Evolutionary conservation across 2,888 invertebrate genomes (phyloP), one percentile per base, ranked within the genome.

Genomic region (Hesperia comma): DNA sequence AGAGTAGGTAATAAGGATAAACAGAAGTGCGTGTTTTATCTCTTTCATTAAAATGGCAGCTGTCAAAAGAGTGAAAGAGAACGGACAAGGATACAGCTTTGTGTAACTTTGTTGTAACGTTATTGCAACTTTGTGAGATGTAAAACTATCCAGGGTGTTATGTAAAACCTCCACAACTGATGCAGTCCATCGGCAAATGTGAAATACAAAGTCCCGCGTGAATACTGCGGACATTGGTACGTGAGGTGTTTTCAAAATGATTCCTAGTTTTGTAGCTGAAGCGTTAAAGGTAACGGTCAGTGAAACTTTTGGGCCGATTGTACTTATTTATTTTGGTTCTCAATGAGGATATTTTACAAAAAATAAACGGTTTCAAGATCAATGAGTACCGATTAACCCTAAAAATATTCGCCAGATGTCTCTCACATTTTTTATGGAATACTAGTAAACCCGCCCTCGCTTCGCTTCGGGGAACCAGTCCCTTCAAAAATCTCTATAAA

Each of bases 161-260:
- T 49, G 49, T 55, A 37, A 55, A 33, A 33, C 33, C 15, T 37
- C 12, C 32, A 37, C 55, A 32, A 55, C 15, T 15, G 49, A 19
- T 49, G 49, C 49, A 49, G 49, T 49, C 8, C 12, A 62, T 62
- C 19, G 10, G 40, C 17, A 26, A 51, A 41, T 62, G 53, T 26
- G 37, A 32, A 40, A 53, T 41, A 21, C 53, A 37, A 61, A 53
- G 37, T 61, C 49, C 19, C 49, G 49, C 12, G 51, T 40, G 49
- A 53, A 53, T 53, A 53, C 17, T 61, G 61, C 21, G 51, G 51
- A n/a, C 19, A 12, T 60, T 21, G 26, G 46, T 1, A 53, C 61
- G 51, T 61, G 49, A 37, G 3, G 40, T 19, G 33, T 51, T 19
- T 37, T 49, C 49, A 19, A 49, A 49, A 49, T 10, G 19, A 19